Percentiles rank a stretch among this genome's conserved stretches.
These are phyloP conservation scores for Hipposideros armiger DNA, from an alignment of 2,113 vertebrate genomes.

Conservation along the genomic window DNA sequence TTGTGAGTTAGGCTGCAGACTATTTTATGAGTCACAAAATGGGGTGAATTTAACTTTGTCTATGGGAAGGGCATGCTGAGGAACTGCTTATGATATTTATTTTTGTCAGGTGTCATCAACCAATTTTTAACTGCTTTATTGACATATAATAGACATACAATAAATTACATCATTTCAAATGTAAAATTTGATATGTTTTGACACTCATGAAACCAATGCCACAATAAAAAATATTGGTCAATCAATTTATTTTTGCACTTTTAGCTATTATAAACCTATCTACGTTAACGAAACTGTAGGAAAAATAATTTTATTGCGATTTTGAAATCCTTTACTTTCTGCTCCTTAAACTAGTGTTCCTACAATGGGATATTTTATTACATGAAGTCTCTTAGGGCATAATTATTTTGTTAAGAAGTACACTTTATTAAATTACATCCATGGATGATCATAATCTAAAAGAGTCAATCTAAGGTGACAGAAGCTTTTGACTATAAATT, in stretches of 20 bases:
- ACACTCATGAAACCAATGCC: neutral
- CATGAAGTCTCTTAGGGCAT: neutral
- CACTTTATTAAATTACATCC: neutral
- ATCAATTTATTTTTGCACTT: neutral
- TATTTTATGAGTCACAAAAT: neutral
- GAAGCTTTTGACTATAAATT: neutral
- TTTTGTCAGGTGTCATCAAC: neutral
- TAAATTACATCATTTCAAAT: neutral
- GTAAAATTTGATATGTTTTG: neutral
- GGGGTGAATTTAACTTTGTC: neutral
- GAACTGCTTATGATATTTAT: neutral
- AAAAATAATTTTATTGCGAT: neutral
- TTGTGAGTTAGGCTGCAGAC: neutral
- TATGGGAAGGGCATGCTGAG: neutral
- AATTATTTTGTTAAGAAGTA: neutral
- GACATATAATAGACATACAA: neutral
- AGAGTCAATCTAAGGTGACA: neutral
- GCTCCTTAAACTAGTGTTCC: neutral
- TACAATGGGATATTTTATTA: neutral
- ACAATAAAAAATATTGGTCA: neutral
- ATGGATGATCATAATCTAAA: neutral
- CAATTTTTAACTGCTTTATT: neutral
- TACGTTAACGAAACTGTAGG: neutral
- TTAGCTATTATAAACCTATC: neutral
- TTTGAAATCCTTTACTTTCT: slow-evolving; percentile 18